Conservation (phyloP, 2,888 invertebrate species). For the Zygothrica quintamaculata region DNA sequence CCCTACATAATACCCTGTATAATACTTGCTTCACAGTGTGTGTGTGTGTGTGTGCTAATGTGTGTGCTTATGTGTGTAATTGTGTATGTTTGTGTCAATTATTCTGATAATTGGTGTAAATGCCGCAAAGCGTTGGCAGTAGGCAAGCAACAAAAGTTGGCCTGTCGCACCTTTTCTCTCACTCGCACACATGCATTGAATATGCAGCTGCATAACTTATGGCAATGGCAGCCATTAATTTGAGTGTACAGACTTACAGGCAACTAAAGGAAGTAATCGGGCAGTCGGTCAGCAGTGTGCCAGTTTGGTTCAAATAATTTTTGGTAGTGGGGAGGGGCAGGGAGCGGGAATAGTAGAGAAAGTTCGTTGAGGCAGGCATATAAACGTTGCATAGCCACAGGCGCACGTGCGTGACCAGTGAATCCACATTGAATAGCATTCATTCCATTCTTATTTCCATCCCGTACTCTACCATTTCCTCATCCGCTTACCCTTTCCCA, state of each 20-base stretch:
- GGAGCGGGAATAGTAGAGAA: neutral
- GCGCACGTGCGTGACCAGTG: slow-evolving; percentile 75
- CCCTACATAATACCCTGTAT: neutral
- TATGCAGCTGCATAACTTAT: slow-evolving; percentile 80
- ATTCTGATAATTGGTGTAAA: slow-evolving; percentile 77
- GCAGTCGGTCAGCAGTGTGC: neutral
- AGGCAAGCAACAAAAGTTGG: slow-evolving; percentile 30
- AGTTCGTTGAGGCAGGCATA: slow-evolving; percentile 13
- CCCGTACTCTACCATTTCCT: neutral
- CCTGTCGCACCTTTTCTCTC: neutral
- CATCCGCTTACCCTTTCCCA: no score
- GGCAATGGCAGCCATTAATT: slow-evolving; percentile 75
- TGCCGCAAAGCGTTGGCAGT: slow-evolving; percentile 62
- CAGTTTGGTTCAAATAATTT: neutral
- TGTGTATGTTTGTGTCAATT: slow-evolving; percentile 30
- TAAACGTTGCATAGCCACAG: slow-evolving; percentile 76
- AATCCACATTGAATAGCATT: slow-evolving; percentile 16
- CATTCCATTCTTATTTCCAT: neutral
- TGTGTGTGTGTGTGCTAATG: slow-evolving; percentile 15
- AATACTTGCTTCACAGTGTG: slow-evolving; percentile 34
- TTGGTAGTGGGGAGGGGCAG: no score
- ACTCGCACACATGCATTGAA: slow-evolving; percentile 55
- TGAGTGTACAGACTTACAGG: slow-evolving; percentile 46
- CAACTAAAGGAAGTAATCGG: no score
- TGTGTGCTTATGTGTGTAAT: slow-evolving; percentile 18